These are phyloP conservation scores for Progne subis DNA, from an alignment of 2,113 vertebrate species.

Conservation along the genomic window DNA sequence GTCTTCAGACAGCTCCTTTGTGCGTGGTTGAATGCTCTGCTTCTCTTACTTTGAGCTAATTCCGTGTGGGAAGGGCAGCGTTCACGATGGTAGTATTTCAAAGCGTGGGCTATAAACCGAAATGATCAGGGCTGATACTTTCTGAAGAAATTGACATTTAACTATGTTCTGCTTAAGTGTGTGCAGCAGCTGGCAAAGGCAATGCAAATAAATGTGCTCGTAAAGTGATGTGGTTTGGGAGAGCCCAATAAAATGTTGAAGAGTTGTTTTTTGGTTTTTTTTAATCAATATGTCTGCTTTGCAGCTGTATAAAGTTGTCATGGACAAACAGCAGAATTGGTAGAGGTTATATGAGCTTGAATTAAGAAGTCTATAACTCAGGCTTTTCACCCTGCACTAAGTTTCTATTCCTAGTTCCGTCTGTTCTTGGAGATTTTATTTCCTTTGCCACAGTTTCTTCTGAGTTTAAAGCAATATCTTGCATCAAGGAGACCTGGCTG, in stretches of 20 bases:
- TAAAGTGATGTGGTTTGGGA: background rate
- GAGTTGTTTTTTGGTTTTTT: background rate
- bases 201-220: background rate
- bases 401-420: background rate
- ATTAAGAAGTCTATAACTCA: background rate
- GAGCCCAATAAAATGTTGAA: background rate
- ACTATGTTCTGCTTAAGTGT: background rate
- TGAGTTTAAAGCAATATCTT: background rate
- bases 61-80: background rate
- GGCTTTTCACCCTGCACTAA: background rate
- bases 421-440: background rate
- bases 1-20: background rate
- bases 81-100: background rate
- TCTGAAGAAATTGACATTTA: background rate
- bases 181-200: conserved; percentile 3
- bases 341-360: background rate
- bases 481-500: background rate
- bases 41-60: background rate
- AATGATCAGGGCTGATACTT: background rate
- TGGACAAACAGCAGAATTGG: background rate
- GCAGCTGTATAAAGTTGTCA: background rate
- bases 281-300: background rate
- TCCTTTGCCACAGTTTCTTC: background rate
- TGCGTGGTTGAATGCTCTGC: background rate
- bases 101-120: background rate